Evolutionary conservation across 2,797 vertebrate genomes (phyloP).

Genomic region (Echeneis naucrates): DNA sequence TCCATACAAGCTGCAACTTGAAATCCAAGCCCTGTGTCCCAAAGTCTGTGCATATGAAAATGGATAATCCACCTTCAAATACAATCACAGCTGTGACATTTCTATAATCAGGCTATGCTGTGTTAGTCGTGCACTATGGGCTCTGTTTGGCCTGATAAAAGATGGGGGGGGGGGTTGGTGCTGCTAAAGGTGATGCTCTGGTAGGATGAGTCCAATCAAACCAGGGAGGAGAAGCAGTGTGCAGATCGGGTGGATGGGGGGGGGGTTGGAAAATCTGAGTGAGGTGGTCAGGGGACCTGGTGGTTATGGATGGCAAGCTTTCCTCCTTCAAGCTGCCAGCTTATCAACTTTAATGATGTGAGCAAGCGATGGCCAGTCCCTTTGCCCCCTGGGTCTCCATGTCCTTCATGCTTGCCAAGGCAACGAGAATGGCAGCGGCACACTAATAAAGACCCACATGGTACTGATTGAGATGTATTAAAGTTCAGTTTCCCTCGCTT

Average conservation of each 20-base stretch:
- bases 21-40: slow-evolving; percentile 36
- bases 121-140: slow-evolving; percentile 27
- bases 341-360: slow-evolving; percentile 77
- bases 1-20: slow-evolving; percentile 48
- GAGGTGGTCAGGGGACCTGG: slow-evolving; percentile 65
- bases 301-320: slow-evolving; percentile 68
- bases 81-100: slow-evolving; percentile 45
- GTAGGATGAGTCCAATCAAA: slow-evolving; percentile 27
- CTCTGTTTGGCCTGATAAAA: slow-evolving; percentile 43
- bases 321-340: slow-evolving; percentile 67
- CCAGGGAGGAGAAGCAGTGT: slow-evolving; percentile 26
- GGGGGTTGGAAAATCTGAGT: slow-evolving; percentile 80
- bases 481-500: slow-evolving; percentile 40
- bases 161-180: slow-evolving; percentile 22
- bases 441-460: slow-evolving; percentile 78
- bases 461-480: slow-evolving; percentile 73
- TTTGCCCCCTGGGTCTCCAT: slow-evolving; percentile 63
- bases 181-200: slow-evolving; percentile 23
- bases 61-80: slow-evolving; percentile 22
- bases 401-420: slow-evolving; percentile 69
- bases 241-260: too few relatives aligned
- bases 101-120: slow-evolving; percentile 35
- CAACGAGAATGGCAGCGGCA: slow-evolving; percentile 56
- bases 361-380: slow-evolving; percentile 67
- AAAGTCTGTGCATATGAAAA: slow-evolving; percentile 48